Conservation (phyloP, 2,113 vertebrate species). For the Tachycineta bicolor region DNA sequence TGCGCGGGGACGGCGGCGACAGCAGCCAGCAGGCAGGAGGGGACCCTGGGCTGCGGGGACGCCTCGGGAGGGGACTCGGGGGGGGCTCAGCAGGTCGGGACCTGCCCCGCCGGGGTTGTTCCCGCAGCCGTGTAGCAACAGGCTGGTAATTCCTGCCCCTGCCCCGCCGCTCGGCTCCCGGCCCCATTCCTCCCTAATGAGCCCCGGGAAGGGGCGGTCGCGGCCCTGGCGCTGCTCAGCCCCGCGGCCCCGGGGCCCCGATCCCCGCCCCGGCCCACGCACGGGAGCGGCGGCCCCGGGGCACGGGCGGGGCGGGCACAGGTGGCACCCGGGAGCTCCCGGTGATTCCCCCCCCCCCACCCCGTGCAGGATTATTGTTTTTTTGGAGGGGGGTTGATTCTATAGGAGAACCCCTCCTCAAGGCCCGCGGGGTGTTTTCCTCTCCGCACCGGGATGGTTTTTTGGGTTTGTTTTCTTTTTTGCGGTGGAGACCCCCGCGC, state of each 20-base stretch:
- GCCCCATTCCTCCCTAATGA: slow-evolving; percentile 41
- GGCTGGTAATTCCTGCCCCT: slow-evolving; percentile 34
- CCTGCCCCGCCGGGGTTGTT: background rate
- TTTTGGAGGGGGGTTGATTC: too few species aligned
- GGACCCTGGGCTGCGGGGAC: background rate
- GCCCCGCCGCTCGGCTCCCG: too few species aligned
- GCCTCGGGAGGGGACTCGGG: too few species aligned
- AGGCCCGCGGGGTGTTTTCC: too few species aligned
- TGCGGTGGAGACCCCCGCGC: background rate
- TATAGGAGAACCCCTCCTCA: too few species aligned
- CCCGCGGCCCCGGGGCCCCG: background rate
- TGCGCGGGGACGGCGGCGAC: background rate
- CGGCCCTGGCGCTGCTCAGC: background rate
- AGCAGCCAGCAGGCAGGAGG: background rate
- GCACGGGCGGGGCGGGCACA: background rate
- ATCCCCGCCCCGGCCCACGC: background rate
- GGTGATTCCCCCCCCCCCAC: too few species aligned
- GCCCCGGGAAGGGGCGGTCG: background rate
- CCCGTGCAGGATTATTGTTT: too few species aligned
- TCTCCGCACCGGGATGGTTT: too few species aligned
- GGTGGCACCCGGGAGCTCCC: too few species aligned
- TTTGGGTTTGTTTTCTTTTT: too few species aligned
- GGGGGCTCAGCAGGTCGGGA: background rate
- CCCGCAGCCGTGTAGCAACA: background rate
- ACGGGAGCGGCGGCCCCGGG: background rate